phyloP scores from a whole-genome alignment of 2,113 vertebrate species.

The Pteruthius melanotis region DNA sequence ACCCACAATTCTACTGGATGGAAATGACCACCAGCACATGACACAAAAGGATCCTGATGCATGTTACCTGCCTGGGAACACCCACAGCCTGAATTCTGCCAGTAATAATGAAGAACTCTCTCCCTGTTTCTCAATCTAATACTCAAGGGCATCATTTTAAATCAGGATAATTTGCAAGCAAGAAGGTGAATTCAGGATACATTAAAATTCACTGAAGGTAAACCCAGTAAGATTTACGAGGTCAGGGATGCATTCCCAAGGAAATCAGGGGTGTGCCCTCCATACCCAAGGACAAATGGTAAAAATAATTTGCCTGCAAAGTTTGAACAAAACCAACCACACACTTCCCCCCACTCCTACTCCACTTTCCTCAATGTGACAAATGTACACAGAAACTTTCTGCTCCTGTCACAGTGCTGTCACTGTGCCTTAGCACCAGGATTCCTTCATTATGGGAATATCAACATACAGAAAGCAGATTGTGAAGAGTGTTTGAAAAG shows the following conservation, averaged over 20 bases:
- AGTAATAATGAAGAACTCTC: not conserved
- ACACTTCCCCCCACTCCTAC: not conserved
- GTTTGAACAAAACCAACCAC: not conserved
- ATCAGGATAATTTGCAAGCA: not conserved
- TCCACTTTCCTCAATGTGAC: not conserved
- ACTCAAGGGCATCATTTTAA: constrained; percentile 21
- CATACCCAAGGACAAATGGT: not conserved
- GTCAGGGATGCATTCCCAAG: not conserved
- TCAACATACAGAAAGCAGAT: not conserved
- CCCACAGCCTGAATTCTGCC: not conserved
- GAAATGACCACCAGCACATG: not conserved
- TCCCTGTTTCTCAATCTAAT: not conserved
- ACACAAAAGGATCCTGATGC: not conserved
- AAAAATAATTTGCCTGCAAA: not conserved
- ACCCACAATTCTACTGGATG: not conserved
- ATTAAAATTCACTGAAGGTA: not conserved
- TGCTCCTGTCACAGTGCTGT: not conserved
- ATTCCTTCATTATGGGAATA: not conserved
- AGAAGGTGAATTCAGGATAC: not conserved
- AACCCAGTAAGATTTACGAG: not conserved
- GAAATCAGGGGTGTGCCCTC: not conserved
- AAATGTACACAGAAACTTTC: not conserved
- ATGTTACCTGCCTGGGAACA: not conserved
- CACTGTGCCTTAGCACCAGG: not conserved
- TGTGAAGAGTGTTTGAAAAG: not conserved